Evolutionary conservation across 2,113 vertebrate genomes (phyloP), one percentile per base, ranked within the genome.

Genomic region (Andinoacara biseriatus): DNA sequence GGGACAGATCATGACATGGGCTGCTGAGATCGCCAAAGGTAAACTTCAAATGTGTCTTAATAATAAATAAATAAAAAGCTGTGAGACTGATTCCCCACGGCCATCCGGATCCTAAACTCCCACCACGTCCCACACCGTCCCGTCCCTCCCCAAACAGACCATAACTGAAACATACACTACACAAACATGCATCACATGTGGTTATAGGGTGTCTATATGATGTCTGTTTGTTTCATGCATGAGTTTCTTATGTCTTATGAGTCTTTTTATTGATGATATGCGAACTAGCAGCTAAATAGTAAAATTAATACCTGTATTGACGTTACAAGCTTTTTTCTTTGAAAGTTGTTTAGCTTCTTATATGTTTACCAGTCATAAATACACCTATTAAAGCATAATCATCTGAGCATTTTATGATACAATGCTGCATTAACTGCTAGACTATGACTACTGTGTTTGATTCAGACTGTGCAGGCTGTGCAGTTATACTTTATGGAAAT

Each of bases 21-120:
- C 98, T 88, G 97, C 95, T 52, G 97, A 99, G 74, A 99, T 99
- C 61, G 98, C 98, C 87, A 99, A 97, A 98, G 98, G 98, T 99
- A 95, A 77, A 40, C 52, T 2, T 83, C 17, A 81, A 10, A 78
- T 9, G 43, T 59, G 13, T 69, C 75, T 3, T 69, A 20, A 0
- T 69, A 69, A 17, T 69, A 69, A 69, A 69, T 69, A 49, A 38
- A 20, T 38, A 33, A 33, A 7, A 33, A 7, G 33, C 2, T 33
- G 6, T 33, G 33, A 33, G 33, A 33, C 7, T 33, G 33, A 7
- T 6, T 33, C 6, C 33, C 33, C 33, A 33, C 33, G 33, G 6
- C 31, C 6, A 33, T 33, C 33, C 6, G 33, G 33, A 33, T 33
- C 33, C 33, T 33, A 33, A 33, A 33, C 33, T 33, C 33, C 6